phyloP scores from a whole-genome alignment of 2,888 invertebrate genomes.

The Phortica okadai region DNA sequence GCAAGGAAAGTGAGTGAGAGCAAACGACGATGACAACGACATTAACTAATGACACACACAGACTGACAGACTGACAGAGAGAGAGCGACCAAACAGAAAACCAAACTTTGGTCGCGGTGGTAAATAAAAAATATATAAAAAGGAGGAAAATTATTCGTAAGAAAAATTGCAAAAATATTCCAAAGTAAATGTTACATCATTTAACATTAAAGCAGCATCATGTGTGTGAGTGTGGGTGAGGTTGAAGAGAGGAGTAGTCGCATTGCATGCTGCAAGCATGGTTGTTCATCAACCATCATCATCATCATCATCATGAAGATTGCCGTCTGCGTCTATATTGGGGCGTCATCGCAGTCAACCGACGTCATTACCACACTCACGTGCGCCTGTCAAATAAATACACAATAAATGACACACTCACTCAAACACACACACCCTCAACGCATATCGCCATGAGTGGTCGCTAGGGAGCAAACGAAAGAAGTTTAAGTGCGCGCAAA shows the following conservation, averaged over 20 bases:
- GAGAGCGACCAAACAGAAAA: slow-evolving; percentile 40
- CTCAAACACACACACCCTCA: slow-evolving; percentile 45
- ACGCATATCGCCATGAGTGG: too few relatives aligned
- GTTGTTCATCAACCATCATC: slow-evolving; percentile 8
- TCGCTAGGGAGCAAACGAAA: not conserved
- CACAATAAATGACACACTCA: slow-evolving; percentile 63
- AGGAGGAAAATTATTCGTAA: not conserved
- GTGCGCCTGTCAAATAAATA: slow-evolving; percentile 62
- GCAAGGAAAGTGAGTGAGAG: not conserved
- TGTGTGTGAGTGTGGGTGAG: not conserved
- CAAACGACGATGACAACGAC: slow-evolving; percentile 45
- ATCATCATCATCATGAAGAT: slow-evolving; percentile 17
- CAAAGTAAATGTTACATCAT: slow-evolving; percentile 56
- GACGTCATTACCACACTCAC: slow-evolving; percentile 39
- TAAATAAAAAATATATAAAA: not conserved
- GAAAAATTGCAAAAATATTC: slow-evolving; percentile 51
- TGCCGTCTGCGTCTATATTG: slow-evolving; percentile 28
- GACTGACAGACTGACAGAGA: slow-evolving; percentile 28
- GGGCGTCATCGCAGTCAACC: not conserved
- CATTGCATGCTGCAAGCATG: slow-evolving; percentile 3
- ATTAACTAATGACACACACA: slow-evolving; percentile 56
- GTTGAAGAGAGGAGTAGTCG: slow-evolving; percentile 35
- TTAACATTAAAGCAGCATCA: slow-evolving; percentile 50
- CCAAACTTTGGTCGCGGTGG: not conserved
- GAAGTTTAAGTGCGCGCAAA: not conserved